Conservation (phyloP, 2,888 invertebrate genomes). For the Protonemura montana region DNA sequence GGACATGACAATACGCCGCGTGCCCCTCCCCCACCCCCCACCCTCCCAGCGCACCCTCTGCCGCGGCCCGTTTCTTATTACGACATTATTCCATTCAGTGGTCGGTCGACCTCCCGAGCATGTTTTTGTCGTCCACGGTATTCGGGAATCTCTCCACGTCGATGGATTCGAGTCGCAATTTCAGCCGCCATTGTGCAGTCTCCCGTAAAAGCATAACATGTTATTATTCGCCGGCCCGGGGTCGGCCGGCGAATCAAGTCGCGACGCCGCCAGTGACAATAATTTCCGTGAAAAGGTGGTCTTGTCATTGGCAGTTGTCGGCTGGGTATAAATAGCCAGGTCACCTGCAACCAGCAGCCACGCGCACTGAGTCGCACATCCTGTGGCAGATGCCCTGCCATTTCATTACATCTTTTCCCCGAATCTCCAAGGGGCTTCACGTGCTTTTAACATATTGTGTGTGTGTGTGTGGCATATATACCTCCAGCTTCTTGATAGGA, state of each 20-base stretch:
- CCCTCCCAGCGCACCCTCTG: slow-evolving; percentile 23
- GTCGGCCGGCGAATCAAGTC: not conserved
- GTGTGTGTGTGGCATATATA: too few relatives aligned
- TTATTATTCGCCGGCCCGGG: not conserved
- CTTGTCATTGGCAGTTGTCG: not conserved
- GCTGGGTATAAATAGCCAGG: not conserved
- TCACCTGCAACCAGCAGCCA: not conserved
- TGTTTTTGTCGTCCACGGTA: slow-evolving; percentile 15
- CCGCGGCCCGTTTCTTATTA: slow-evolving; percentile 13
- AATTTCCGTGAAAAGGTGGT: too few relatives aligned
- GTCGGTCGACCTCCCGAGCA: not conserved
- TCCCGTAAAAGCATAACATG: not conserved
- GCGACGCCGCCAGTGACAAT: not conserved
- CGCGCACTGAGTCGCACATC: too few relatives aligned
- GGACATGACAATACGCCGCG: slow-evolving; percentile 33
- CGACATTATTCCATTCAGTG: not conserved
- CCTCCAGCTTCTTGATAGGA: too few relatives aligned
- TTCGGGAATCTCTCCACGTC: not conserved
- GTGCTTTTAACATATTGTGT: too few relatives aligned
- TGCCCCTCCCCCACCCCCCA: slow-evolving; percentile 41
- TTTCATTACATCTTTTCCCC: too few relatives aligned
- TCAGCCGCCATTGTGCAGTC: not conserved
- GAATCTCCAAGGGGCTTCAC: too few relatives aligned
- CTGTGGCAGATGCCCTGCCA: too few relatives aligned
- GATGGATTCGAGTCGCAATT: slow-evolving; percentile 7